Percentiles rank a stretch among this genome's conserved stretches.
phyloP scores from a whole-genome alignment of 1,140 invertebrate genomes.

The Drosophila miranda region DNA sequence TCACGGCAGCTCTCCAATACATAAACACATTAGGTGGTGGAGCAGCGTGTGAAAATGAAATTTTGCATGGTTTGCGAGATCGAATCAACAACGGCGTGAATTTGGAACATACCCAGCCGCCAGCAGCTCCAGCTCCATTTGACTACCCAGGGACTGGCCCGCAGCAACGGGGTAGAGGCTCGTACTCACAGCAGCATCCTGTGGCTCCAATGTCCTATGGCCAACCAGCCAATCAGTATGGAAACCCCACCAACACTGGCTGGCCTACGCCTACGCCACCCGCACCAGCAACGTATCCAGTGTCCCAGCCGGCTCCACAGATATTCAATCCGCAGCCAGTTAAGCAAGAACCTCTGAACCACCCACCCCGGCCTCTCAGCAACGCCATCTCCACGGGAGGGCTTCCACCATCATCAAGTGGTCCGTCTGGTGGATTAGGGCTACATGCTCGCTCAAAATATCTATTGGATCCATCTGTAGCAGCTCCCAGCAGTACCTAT shows the following conservation, averaged over 20 bases:
- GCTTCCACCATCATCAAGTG: conserved; percentile 82
- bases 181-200: conserved; percentile 59
- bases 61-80: conserved; percentile 54
- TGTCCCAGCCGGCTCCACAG: conserved; percentile 46
- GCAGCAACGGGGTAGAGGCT: conserved; percentile 51
- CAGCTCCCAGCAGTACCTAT: conserved; percentile 82
- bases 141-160: conserved; percentile 23
- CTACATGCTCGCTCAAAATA: conserved; percentile 86
- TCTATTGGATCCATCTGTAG: conserved; percentile 90
- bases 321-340: conserved; percentile 61
- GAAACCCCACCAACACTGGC: conserved; percentile 6
- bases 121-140: conserved; percentile 13
- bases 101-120: conserved; percentile 32
- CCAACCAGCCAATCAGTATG: conserved; percentile 39
- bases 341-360: conserved; percentile 60
- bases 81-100: conserved; percentile 71
- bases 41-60: conserved; percentile 38
- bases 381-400: conserved; percentile 83
- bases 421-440: conserved; percentile 69
- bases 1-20: conserved; percentile 90
- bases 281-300: conserved; percentile 19
- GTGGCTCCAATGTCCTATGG: conserved; percentile 11
- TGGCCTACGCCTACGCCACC: conserved; percentile 28
- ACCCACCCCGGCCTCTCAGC: conserved; percentile 82
- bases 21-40: conserved; percentile 82